Conservation (phyloP, 2,888 invertebrate species). For the Trachelus troglodyta region DNA sequence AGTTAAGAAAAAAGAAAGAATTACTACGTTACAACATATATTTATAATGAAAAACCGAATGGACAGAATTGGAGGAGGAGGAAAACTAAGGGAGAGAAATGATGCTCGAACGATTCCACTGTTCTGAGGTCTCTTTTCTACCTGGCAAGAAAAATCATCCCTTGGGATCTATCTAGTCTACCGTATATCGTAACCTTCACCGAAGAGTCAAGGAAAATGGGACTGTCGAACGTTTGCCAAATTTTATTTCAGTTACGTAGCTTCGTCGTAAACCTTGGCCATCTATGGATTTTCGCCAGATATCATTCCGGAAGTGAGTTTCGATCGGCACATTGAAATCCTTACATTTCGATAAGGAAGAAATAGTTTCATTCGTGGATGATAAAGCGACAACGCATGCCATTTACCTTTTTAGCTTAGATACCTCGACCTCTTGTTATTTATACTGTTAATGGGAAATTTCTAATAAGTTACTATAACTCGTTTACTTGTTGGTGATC, state of each 20-base stretch:
- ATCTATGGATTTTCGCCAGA: neutral
- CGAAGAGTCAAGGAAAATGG: neutral
- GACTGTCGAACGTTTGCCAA: neutral
- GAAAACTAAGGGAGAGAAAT: neutral
- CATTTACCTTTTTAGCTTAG: neutral
- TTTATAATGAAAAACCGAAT: neutral
- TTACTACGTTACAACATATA: neutral
- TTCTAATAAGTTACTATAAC: neutral
- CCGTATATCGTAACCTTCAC: neutral
- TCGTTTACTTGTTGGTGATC: neutral
- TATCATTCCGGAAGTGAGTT: neutral
- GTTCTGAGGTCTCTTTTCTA: neutral
- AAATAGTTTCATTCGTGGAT: neutral
- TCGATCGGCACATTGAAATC: neutral
- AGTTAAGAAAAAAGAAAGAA: too few species aligned
- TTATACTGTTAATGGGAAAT: neutral
- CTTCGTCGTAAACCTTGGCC: neutral
- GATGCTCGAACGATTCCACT: neutral
- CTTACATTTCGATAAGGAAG: neutral
- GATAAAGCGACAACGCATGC: neutral
- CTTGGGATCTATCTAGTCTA: neutral
- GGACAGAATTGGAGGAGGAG: neutral
- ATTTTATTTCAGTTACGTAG: neutral
- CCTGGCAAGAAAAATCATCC: conserved; percentile 4
- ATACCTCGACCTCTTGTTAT: neutral